phyloP scores from a whole-genome alignment of 2,797 vertebrate genomes.

The Artibeus jamaicensis region DNA sequence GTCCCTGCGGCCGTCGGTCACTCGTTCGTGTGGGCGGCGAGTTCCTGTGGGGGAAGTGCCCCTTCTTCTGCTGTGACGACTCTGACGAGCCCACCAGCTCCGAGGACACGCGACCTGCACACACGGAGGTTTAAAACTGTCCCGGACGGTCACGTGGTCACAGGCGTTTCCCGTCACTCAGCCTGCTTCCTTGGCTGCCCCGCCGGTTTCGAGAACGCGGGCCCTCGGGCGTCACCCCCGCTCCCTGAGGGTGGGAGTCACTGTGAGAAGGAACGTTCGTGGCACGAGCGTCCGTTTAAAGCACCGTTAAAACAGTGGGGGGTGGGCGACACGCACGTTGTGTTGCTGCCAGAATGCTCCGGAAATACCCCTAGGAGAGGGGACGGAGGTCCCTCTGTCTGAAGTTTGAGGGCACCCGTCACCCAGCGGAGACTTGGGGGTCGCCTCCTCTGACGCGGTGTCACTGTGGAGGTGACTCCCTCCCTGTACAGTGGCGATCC shows the following conservation, averaged over 20 bases:
- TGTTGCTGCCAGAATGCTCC: neutral
- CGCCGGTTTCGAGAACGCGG: neutral
- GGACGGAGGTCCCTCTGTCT: too few species aligned
- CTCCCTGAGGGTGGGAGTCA: neutral
- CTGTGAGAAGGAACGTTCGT: too few species aligned
- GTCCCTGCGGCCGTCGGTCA: too few species aligned
- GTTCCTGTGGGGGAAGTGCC: neutral
- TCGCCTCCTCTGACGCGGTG: neutral
- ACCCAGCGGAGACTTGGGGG: neutral
- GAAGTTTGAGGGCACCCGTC: too few species aligned
- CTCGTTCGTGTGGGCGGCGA: rapidly evolving
- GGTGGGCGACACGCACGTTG: too few species aligned
- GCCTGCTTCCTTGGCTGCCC: neutral
- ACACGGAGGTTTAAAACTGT: too few species aligned
- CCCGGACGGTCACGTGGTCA: too few species aligned
- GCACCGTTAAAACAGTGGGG: neutral
- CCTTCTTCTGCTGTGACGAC: neutral
- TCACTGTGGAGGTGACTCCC: neutral
- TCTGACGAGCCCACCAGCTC: neutral
- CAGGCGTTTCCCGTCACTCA: neutral
- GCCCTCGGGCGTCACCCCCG: too few species aligned
- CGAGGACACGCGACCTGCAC: too few species aligned
- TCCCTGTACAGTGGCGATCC: too few species aligned
- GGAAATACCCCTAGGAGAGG: neutral
- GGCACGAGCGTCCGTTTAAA: neutral